A percentile compares a stretch with the other conserved stretches of the same genome.
phyloP scores from a whole-genome alignment of 2,888 invertebrate genomes.

The Torymus tubicola region DNA sequence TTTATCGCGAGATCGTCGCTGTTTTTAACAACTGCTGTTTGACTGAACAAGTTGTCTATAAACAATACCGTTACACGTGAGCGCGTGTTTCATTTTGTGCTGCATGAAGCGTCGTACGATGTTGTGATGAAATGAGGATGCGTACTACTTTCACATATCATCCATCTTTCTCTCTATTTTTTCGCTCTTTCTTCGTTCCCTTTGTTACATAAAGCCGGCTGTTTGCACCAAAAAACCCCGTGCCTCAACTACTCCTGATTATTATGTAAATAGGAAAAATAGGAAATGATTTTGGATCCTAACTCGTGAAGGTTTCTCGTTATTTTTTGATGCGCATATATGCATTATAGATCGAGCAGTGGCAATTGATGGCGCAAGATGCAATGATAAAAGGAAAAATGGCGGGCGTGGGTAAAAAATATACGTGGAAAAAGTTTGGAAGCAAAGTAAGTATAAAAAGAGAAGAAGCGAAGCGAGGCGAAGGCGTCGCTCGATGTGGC shows the following conservation, averaged over 20 bases:
- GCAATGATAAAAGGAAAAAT: constrained; percentile 29
- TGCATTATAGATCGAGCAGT: too few species aligned
- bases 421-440: constrained; percentile 5
- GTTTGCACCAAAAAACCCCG: too few species aligned
- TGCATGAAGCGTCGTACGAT: constrained; percentile 25
- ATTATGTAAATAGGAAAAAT: too few species aligned
- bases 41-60: constrained; percentile 56
- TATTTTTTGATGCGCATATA: too few species aligned
- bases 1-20: background rate
- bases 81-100: constrained; percentile 18
- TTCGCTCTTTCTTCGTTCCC: constrained; percentile 16
- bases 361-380: too few species aligned
- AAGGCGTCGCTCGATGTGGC: background rate
- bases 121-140: constrained; percentile 63
- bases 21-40: constrained; percentile 6
- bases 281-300: too few species aligned
- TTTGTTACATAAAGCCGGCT: constrained; percentile 16
- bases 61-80: constrained; percentile 60
- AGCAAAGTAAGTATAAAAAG: background rate
- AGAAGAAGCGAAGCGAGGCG: background rate
- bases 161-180: constrained; percentile 17
- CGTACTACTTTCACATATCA: constrained; percentile 61
- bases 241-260: too few species aligned
- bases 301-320: too few species aligned
- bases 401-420: constrained; percentile 1